These are phyloP conservation scores for Brenthis hecate DNA, from an alignment of 2,888 invertebrate species.

Conservation along the genomic window DNA sequence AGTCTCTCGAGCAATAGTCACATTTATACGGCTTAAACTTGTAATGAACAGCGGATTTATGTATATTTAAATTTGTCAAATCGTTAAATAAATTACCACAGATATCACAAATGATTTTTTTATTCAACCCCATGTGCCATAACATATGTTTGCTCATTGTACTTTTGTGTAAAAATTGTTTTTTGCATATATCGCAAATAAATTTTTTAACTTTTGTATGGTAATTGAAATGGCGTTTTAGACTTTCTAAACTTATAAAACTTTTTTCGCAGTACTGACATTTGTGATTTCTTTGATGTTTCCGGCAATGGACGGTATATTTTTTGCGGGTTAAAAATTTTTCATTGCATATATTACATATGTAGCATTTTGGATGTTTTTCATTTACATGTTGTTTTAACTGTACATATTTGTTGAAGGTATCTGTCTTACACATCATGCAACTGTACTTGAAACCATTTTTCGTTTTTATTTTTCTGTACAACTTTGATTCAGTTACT, in stretches of 20 bases:
- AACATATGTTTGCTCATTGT: conserved; percentile 39
- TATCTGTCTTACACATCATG: conserved; percentile 5
- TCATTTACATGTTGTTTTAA: conserved; percentile 6
- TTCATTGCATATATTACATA: conserved; percentile 33
- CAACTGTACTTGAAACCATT: conserved; percentile 9
- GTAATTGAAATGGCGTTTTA: conserved; percentile 27
- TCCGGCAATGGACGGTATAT: background rate
- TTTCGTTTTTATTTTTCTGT: conserved; percentile 6
- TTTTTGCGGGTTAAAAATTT: background rate
- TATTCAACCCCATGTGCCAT: conserved; percentile 40
- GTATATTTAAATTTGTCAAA: conserved; percentile 40
- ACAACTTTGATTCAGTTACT: background rate
- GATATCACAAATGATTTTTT: conserved; percentile 41
- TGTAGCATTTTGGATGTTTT: background rate
- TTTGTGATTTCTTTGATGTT: background rate
- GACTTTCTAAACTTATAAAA: background rate
- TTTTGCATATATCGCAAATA: conserved; percentile 44
- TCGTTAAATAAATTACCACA: conserved; percentile 45
- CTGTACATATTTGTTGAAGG: background rate
- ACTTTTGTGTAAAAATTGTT: conserved; percentile 35
- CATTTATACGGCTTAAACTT: conserved; percentile 43
- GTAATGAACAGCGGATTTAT: conserved; percentile 43
- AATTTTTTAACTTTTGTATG: conserved; percentile 34
- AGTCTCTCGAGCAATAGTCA: conserved; percentile 41
- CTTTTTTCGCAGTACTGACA: conserved; percentile 14